Conservation (phyloP, 2,797 vertebrate genomes). For the Parauchenoglanis ngamensis region DNA sequence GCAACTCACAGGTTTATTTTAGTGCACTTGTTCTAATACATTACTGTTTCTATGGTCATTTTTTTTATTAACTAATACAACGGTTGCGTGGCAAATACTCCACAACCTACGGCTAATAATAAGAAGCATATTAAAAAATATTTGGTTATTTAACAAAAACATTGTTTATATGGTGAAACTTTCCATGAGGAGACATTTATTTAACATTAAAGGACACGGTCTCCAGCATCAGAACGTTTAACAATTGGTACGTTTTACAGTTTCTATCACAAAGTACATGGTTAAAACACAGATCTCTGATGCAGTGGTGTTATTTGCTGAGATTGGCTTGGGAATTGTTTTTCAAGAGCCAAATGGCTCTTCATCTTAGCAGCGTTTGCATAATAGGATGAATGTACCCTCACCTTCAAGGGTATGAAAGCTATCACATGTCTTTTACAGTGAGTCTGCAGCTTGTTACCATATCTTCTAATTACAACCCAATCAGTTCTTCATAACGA, state of each 20-base stretch:
- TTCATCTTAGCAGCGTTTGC: neutral
- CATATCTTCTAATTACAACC: neutral
- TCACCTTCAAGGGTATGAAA: neutral
- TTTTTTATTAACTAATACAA: neutral
- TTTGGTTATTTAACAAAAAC: neutral
- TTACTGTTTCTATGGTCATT: neutral
- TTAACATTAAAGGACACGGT: neutral
- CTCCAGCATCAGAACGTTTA: neutral
- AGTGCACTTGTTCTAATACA: neutral
- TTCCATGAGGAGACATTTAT: neutral
- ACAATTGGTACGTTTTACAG: neutral
- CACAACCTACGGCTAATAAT: neutral
- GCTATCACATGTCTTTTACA: neutral
- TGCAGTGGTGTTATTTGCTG: neutral
- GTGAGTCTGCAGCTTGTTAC: conserved; percentile 22
- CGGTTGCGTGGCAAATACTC: neutral
- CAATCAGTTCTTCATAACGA: neutral
- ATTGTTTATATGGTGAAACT: neutral
- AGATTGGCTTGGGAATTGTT: neutral
- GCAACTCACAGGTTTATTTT: neutral
- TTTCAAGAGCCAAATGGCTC: neutral
- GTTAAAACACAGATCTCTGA: neutral
- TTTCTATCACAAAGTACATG: neutral
- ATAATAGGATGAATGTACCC: neutral
- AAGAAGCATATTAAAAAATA: neutral